Base-by-base conservation (phyloP, 2,797 vertebrate genomes). In the Poeciliopsis turneri region DNA sequence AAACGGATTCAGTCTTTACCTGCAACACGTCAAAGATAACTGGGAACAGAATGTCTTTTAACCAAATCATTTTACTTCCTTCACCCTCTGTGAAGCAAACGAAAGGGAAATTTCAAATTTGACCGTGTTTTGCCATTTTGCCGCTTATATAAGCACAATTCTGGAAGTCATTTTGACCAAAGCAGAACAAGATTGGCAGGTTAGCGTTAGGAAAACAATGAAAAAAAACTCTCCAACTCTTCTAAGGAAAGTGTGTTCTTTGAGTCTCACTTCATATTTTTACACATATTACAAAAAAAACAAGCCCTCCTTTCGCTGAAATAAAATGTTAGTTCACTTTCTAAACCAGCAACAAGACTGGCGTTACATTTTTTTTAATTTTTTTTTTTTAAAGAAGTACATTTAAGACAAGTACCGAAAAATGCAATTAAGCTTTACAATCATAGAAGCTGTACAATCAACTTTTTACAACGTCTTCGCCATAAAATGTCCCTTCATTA, bases 371-470 rank as follows among this genome's bases (percentile, higher is more conserved):
- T 7, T 49, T 20, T n/a, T n/a, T n/a, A n/a, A 30, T 30, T 20
- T 30, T 12, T 43, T 59, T 36, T 76, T 79, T 55, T 45, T 23
- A 57, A 11, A 77, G 66, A 61, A 85, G 71, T 72, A 78, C 9
- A 33, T 36, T 78, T 80, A 79, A 84, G 36, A 75, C 80, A 11
- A 77, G 61, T 36, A 75, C 73, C 1, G 46, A 43, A 49, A 80
- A 83, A 73, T 59, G 1, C 84, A 89, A 79, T 76, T 5, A 88
- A 79, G 51, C 45, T 72, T 86, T 75, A 74, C 23, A 61, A 78
- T 69, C 51, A 70, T 61, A 10, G 78, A 78, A 83, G 78, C 79
- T 80, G 76, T 79, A 87, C 81, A 87, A 82, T 47, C 49, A 81
- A 78, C 55, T 72, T 28, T 55, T 39, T 2, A 81, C 41, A 74